phyloP scores from a whole-genome alignment of 2,888 invertebrate genomes.

The Papilio demoleus region DNA sequence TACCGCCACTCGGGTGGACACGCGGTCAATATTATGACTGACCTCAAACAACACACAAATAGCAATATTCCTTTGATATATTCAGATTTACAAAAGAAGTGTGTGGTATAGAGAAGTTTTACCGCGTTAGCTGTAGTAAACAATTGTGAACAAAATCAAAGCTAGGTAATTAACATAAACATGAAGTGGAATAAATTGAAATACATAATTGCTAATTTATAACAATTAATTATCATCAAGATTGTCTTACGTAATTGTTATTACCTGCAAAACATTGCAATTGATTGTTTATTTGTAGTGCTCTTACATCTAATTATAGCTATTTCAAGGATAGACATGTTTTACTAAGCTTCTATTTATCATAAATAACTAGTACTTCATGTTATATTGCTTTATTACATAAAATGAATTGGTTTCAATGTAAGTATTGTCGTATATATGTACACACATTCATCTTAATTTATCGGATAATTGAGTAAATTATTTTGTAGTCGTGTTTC shows the following conservation, averaged over 20 bases:
- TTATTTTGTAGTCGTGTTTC: background rate
- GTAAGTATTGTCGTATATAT: background rate
- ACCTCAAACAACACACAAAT: constrained; percentile 8
- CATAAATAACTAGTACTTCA: constrained; percentile 2
- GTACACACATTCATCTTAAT: background rate
- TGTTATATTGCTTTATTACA: background rate
- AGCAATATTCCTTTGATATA: background rate
- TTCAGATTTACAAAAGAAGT: background rate
- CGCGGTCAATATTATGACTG: constrained; percentile 8
- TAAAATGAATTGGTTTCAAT: background rate
- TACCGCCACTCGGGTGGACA: constrained; percentile 5
- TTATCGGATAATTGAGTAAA: background rate
- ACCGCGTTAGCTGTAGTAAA: background rate
- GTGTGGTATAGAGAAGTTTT: background rate
- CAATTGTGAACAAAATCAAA: background rate
- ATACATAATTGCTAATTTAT: constrained; percentile 8
- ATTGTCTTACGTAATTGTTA: constrained; percentile 22
- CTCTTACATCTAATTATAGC: constrained; percentile 23
- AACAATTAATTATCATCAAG: constrained; percentile 17
- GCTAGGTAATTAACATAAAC: background rate
- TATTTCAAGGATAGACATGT: background rate
- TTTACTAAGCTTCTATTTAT: constrained; percentile 23
- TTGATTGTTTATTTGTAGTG: constrained; percentile 25
- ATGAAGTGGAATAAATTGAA: constrained; percentile 2
- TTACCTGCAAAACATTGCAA: constrained; percentile 15